A percentile compares a stretch with the other conserved stretches of the same genome.
Conservation (phyloP, 1,140 invertebrate genomes). For the Sarcophaga peregrina region DNA sequence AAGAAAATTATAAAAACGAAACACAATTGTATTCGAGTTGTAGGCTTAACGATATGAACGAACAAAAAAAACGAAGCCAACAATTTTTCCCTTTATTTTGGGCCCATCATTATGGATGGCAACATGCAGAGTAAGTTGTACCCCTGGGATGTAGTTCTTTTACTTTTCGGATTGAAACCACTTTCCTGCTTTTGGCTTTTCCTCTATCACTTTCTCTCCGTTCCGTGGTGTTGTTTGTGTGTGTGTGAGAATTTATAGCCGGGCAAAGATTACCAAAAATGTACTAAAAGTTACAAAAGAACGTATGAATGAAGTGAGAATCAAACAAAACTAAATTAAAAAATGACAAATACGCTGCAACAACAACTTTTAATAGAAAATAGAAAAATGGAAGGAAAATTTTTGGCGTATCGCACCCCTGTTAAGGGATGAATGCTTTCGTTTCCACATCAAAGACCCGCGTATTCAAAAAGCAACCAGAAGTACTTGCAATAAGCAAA, state of each 20-base stretch:
- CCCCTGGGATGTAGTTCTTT: conserved; percentile 14
- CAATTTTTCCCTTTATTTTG: background rate
- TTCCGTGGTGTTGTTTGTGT: background rate
- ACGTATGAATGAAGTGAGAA: background rate
- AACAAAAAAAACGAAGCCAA: too few species aligned
- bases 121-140: conserved; percentile 36
- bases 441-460: background rate
- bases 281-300: background rate
- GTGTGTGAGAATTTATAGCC: conserved; percentile 39
- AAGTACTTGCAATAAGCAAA: background rate
- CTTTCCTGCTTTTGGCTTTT: background rate
- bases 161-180: background rate
- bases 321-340: conserved; percentile 32
- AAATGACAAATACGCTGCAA: conserved; percentile 28
- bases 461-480: conserved; percentile 1
- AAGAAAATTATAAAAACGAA: background rate
- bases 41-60: background rate
- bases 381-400: background rate
- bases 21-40: background rate
- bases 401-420: background rate
- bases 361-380: background rate
- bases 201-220: background rate
- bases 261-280: conserved; percentile 37
- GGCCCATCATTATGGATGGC: conserved; percentile 35
- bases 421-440: background rate